Conservation (phyloP, 2,113 vertebrate species). For the Entelurus aequoreus region DNA sequence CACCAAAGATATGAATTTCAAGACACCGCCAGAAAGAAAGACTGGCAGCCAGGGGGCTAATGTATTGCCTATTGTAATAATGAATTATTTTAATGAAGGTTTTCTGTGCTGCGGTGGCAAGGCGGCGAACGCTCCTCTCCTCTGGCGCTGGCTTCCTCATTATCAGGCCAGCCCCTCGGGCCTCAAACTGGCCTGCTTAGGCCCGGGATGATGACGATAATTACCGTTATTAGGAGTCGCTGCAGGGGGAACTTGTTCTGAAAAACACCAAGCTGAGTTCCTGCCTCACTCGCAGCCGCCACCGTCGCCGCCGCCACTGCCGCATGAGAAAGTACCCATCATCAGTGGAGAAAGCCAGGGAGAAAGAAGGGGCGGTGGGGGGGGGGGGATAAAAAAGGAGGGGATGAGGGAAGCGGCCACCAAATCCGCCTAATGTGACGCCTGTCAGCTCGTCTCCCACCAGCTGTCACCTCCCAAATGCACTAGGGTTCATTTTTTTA, state of each 20-base stretch:
- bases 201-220: conserved; percentile 76
- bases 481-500: conserved; percentile 86
- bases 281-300: conserved; percentile 47
- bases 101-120: conserved; percentile 59
- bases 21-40: conserved; percentile 58
- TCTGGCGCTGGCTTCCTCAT: conserved; percentile 61
- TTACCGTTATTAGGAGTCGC: conserved; percentile 80
- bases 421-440: conserved; percentile 76
- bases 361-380: conserved; percentile 34
- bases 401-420: conserved; percentile 67
- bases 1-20: conserved; percentile 60
- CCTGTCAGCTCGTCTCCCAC: conserved; percentile 90
- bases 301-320: conserved; percentile 23
- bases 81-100: conserved; percentile 76
- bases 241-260: conserved; percentile 74
- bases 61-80: conserved; percentile 71
- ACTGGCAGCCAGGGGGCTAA: conserved; percentile 56
- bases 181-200: conserved; percentile 75
- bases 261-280: conserved; percentile 63
- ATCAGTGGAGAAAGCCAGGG: conserved; percentile 53
- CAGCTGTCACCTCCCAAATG: conserved; percentile 83
- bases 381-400: conserved; percentile 38
- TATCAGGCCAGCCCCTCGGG: conserved; percentile 73
- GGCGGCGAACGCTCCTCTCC: conserved; percentile 63
- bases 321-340: conserved; percentile 56